Evolutionary conservation across 2,888 invertebrate genomes (phyloP), one percentile per base, ranked within the genome.

Genomic region (Scaeva pyrastri): DNA sequence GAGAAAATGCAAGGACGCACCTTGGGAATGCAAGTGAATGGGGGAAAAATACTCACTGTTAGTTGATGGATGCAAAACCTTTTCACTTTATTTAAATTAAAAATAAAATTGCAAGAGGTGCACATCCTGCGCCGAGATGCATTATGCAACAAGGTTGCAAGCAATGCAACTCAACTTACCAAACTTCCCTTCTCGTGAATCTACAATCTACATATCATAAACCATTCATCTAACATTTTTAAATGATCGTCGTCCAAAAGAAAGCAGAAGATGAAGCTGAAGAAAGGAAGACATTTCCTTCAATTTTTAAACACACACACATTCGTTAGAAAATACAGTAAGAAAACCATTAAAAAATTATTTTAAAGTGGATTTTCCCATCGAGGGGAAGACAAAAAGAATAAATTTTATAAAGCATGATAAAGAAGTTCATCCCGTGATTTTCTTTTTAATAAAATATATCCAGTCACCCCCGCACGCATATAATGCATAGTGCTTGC

Each of bases 31-130:
- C 21, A 26, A 58, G 39, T 60, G 72, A 71, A 19, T 48, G 55
- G 68, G 31, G 36, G 14, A 23, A 77, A 58, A 58, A 41, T 68
- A 23, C 31, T 72, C 64, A 41, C 62, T 43, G 55, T 70, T 84
- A 66, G 62, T 74, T 84, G 80, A 84, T 80, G 66, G 72, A 76
- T 66, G 68, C 56, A 80, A 80, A 75, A 75, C 79, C 76, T 77
- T 81, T 86, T 86, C 81, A 86, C 76, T 86, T 86, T 86, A 81
- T 86, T 77, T 81, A 81, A 86, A 86, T 86, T 81, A 86, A 86
- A 85, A 86, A 81, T 77, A 70, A 86, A 86, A 81, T 86, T 81
- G 85, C 81, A 70, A 71, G 56, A 81, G 77, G 81, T 81, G 76
- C 77, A 86, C 85, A 86, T 86, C 85, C 81, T 77, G 64, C 45